Percentiles rank a stretch among this genome's conserved stretches.
Evolutionary conservation across 2,888 invertebrate species (phyloP).

Genomic region (Siphlonurus alternatus): DNA sequence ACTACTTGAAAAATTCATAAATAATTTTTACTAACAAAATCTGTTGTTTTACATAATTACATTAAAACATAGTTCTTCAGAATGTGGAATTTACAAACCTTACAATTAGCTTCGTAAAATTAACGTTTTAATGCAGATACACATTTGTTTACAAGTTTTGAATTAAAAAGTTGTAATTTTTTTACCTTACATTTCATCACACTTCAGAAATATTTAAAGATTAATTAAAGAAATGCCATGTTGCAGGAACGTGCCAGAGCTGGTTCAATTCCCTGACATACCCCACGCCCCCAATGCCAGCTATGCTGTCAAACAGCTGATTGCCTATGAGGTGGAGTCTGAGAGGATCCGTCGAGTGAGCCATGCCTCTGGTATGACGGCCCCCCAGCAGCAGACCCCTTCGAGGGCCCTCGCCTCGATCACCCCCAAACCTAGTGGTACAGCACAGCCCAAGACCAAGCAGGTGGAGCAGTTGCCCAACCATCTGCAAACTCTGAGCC

Average conservation of each 20-base stretch:
- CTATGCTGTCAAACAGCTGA: not conserved
- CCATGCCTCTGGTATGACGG: not conserved
- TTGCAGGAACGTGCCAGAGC: not conserved
- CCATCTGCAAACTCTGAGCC: slow-evolving; percentile 1
- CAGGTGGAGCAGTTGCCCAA: not conserved
- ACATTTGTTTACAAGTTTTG: no score
- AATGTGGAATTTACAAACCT: no score
- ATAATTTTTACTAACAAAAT: no score
- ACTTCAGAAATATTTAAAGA: no score
- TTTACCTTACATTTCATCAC: no score
- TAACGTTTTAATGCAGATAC: no score
- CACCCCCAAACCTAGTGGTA: not conserved
- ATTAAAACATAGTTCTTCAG: no score
- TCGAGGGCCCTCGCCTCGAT: not conserved
- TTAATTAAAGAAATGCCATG: not conserved
- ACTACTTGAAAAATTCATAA: no score
- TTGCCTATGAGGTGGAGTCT: not conserved
- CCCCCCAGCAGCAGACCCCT: not conserved
- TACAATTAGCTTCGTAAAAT: no score
- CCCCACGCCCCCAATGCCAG: not conserved
- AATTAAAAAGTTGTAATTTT: no score
- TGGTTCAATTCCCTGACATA: not conserved
- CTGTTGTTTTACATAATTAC: no score
- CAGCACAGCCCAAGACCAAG: not conserved
- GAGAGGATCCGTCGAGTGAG: not conserved